Base-by-base conservation (phyloP, 2,888 invertebrate genomes). In the Pachydiplax longipennis region DNA sequence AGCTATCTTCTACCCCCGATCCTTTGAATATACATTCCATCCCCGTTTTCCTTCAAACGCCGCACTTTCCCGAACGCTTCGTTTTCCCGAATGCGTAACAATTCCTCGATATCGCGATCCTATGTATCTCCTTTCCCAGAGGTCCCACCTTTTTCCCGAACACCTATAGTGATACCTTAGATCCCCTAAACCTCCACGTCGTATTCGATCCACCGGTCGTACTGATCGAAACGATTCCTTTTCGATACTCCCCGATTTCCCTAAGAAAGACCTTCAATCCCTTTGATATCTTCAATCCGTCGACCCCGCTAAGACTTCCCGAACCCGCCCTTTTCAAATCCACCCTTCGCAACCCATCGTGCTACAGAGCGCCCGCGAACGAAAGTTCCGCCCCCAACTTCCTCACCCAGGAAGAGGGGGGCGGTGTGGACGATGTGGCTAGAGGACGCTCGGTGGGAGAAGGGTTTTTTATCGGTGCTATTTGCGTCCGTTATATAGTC, bases 401-500 rank as follows among this genome's bases (percentile, higher is more conserved):
- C 1, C 22, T 22, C 2, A 1, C 25, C 65, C 65, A 25, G 8
- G 65, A n/a, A 25, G 5, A n/a, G n/a, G n/a, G 65, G 65, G 8
- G 61, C 22, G n/a, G 65, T 65, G 65, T 22, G 65, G 65, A 44
- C 44, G 44, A 44, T 25, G 65, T 25, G 73, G 13, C 73, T 0
- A 25, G 13, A 73, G 25, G 73, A 31, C 31, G 73, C 73, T 37
- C n/a, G 87, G 61, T 61, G 61, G n/a, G 35, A 61, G 37, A 35
- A 87, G 61, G 87, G 61, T 31, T 87, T 87, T 87, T 65, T 65
- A 73, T 87, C 87, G 87, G 87, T 87, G 87, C 87, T 87, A 87
- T 87, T 87, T 87, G 87, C 87, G 87, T 87, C 87, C 87, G 61
- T 87, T 61, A 87, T 37, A 87, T 65, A 87, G 87, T 87, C 87